A percentile compares a stretch with the other conserved stretches of the same genome.
Conservation (phyloP, 2,888 invertebrate genomes). For the Nineta flava region DNA sequence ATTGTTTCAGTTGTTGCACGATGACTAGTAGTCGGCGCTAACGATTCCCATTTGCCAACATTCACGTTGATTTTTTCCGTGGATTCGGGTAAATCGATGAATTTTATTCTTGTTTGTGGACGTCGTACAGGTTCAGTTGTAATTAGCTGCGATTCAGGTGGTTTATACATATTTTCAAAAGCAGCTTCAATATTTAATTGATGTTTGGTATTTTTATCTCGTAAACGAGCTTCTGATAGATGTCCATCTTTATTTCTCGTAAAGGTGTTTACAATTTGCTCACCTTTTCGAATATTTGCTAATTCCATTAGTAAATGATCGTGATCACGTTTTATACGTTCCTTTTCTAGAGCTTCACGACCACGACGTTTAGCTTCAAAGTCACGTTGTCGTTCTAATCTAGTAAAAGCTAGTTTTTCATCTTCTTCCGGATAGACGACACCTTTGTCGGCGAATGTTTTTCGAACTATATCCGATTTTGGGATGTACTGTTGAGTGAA, state of each 20-base stretch:
- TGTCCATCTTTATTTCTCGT: conserved; percentile 20
- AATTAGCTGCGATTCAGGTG: neutral
- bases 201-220: conserved; percentile 26
- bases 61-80: neutral
- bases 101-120: conserved; percentile 18
- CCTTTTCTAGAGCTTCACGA: conserved; percentile 31
- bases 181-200: conserved; percentile 35
- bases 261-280: conserved; percentile 21
- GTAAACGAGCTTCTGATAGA: conserved; percentile 27
- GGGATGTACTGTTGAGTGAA: conserved; percentile 24
- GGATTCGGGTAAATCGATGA: conserved; percentile 4
- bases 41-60: neutral
- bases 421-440: conserved; percentile 7
- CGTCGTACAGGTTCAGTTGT: conserved; percentile 11
- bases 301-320: conserved; percentile 30
- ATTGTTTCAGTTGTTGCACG: neutral
- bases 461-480: conserved; percentile 17
- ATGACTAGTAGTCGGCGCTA: neutral
- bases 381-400: conserved; percentile 14
- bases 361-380: conserved; percentile 26
- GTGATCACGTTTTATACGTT: conserved; percentile 32
- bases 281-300: conserved; percentile 24
- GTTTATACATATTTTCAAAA: conserved; percentile 25
- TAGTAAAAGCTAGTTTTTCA: conserved; percentile 16
- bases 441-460: neutral